Base-by-base conservation (phyloP, 2,888 invertebrate genomes). In the Amblyteles armatorius region DNA sequence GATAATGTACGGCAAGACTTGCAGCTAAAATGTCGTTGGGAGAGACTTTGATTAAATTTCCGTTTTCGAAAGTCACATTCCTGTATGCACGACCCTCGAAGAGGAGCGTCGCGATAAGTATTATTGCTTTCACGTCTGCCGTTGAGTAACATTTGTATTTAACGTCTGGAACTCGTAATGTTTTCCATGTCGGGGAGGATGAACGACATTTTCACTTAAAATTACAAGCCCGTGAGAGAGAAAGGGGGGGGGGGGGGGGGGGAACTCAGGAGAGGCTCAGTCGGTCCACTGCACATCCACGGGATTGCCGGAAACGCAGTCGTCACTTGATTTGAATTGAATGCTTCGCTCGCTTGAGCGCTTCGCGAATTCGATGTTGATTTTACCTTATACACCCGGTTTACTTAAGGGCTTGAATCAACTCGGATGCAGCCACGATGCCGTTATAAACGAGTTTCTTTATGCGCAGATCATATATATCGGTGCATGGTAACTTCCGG, bases 361-460 rank as follows among this genome's bases (percentile, higher is more conserved):
- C 69, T n/a, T 73, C 73, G 26, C 26, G 26, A 4, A 79, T 65
- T 79, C 74, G 33, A 55, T 91, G 89, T 91, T 90, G 90, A 89
- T 90, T 89, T 90, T 89, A 72, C 79, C 57, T 67, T 67, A 85
- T 36, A 63, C 63, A 44, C 40, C 69, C 22, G 57, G 88, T 89
- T 89, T 87, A 86, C 88, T 89, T 83, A 86, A 57, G 57, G 22
- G 57, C 57, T 57, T 57, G 57, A 57, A 57, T 57, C 57, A 57
- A 26, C 57, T 57, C 11, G 22, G 13, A 57, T 57, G 22, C 19
- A 22, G 19, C 26, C 26, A 22, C 26, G 22, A 9, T 57, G 7
- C 11, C 57, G 26, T 11, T 19, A 57, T 22, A 57, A 57, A 57
- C 57, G 57, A 57, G 13, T 57, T 57, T 57, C 26, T 26, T 22